Conservation (phyloP, 2,888 invertebrate genomes). For the Trachelus iudaicus region DNA sequence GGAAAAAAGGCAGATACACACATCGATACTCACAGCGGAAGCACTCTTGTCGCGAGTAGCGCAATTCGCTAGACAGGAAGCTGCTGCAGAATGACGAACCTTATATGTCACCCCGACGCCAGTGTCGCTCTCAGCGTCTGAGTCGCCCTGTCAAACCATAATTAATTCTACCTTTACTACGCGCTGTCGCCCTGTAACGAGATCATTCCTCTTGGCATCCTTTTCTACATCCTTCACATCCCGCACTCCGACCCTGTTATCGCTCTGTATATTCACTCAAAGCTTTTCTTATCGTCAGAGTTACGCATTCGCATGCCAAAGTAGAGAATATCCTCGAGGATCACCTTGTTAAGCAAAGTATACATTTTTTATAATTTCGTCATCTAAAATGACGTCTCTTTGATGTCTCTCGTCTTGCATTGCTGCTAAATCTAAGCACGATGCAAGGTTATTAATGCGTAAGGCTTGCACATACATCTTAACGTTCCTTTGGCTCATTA, state of each 20-base stretch:
- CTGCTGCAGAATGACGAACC: slow-evolving; percentile 63
- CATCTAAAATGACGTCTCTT: neutral
- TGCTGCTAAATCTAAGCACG: slow-evolving; percentile 33
- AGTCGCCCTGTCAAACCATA: slow-evolving; percentile 61
- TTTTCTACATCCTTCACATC: slow-evolving; percentile 29
- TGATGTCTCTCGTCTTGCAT: neutral
- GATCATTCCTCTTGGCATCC: neutral
- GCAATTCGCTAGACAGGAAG: slow-evolving; percentile 64
- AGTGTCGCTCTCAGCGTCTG: slow-evolving; percentile 66
- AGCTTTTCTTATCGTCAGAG: neutral
- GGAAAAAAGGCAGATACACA: slow-evolving; percentile 23
- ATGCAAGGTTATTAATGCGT: slow-evolving; percentile 35
- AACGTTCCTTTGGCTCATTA: neutral
- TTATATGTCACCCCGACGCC: slow-evolving; percentile 79
- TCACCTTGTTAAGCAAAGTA: neutral
- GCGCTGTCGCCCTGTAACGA: neutral
- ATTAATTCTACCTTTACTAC: slow-evolving; percentile 63
- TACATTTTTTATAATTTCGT: neutral
- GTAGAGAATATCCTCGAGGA: neutral
- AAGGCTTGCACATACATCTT: neutral
- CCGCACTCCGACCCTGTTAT: neutral
- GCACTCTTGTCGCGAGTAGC: slow-evolving; percentile 61
- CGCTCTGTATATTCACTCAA: neutral
- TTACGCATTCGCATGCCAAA: neutral
- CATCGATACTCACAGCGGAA: slow-evolving; percentile 61